These are phyloP conservation scores for Paralichthys olivaceus DNA, from an alignment of 2,113 vertebrate species.

Conservation along the genomic window DNA sequence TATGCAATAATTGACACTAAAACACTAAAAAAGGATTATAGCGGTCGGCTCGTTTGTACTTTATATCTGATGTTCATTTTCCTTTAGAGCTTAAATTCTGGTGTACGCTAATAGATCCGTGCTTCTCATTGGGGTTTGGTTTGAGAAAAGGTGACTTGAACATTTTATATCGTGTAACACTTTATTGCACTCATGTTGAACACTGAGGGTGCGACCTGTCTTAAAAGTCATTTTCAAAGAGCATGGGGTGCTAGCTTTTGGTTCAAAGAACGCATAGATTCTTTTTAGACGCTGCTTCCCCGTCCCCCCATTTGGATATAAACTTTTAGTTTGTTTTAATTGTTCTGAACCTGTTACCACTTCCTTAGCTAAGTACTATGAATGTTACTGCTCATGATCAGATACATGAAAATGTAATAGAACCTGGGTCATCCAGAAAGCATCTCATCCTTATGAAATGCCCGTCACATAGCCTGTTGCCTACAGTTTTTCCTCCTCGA, in stretches of 20 bases:
- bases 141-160: conserved; percentile 24
- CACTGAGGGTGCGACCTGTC: conserved; percentile 54
- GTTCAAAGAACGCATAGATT: conserved; percentile 53
- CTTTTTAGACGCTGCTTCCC: conserved; percentile 63
- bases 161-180: conserved; percentile 60
- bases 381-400: conserved; percentile 69
- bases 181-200: conserved; percentile 66
- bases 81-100: conserved; percentile 41
- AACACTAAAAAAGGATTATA: conserved; percentile 34
- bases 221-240: conserved; percentile 34
- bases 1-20: conserved; percentile 79
- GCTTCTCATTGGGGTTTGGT: conserved; percentile 41
- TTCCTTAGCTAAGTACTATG: conserved; percentile 58
- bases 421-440: conserved; percentile 48
- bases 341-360: conserved; percentile 29
- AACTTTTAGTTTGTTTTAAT: conserved; percentile 48
- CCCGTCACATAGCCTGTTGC: conserved; percentile 51
- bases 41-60: conserved; percentile 32
- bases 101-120: conserved; percentile 26
- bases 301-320: conserved; percentile 44
- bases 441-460: conserved; percentile 60
- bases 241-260: conserved; percentile 67
- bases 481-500: conserved; percentile 52
- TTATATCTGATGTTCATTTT: conserved; percentile 39
- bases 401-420: conserved; percentile 55